These are phyloP conservation scores for Sminthurides bifidus DNA, from an alignment of 1,140 invertebrate genomes.

Conservation along the genomic window DNA sequence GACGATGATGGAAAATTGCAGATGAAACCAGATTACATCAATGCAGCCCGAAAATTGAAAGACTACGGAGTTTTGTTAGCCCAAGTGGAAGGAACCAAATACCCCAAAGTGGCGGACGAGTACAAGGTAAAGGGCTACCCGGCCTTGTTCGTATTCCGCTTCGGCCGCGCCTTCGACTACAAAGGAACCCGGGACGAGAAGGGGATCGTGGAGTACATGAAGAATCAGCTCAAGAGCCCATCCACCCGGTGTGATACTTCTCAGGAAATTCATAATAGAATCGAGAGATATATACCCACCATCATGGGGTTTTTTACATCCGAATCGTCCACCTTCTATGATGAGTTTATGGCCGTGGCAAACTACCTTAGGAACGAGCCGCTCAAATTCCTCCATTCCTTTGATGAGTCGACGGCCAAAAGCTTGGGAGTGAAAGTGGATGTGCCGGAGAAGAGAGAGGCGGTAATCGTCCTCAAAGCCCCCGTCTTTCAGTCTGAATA, in stretches of 20 bases:
- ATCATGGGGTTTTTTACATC: constrained; percentile 46
- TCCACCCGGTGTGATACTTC: constrained; percentile 37
- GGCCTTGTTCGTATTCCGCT: constrained; percentile 39
- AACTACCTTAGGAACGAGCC: constrained; percentile 40
- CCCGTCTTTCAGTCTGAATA: constrained; percentile 45
- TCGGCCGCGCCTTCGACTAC: constrained; percentile 42
- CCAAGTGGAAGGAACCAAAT: constrained; percentile 42
- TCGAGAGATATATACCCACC: constrained; percentile 41
- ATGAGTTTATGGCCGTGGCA: constrained; percentile 43
- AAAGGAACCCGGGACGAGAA: constrained; percentile 40
- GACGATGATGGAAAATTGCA: constrained; percentile 15
- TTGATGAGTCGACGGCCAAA: constrained; percentile 15
- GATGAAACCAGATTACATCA: constrained; percentile 42
- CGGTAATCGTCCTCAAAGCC: constrained; percentile 44
- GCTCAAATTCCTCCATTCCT: constrained; percentile 26
- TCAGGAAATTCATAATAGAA: constrained; percentile 38
- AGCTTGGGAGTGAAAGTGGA: constrained; percentile 9
- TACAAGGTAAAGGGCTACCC: constrained; percentile 42
- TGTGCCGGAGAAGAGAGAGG: constrained; percentile 36
- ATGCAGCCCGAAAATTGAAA: constrained; percentile 39
- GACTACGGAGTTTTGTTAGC: constrained; percentile 38
- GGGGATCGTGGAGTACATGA: constrained; percentile 43
- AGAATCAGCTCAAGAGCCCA: constrained; percentile 42
- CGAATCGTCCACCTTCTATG: constrained; percentile 37
- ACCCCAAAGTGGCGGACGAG: constrained; percentile 38